Percentiles rank a stretch among this genome's conserved stretches.
Conservation (phyloP, 2,888 invertebrate genomes). For the Seladonia tumulorum region DNA sequence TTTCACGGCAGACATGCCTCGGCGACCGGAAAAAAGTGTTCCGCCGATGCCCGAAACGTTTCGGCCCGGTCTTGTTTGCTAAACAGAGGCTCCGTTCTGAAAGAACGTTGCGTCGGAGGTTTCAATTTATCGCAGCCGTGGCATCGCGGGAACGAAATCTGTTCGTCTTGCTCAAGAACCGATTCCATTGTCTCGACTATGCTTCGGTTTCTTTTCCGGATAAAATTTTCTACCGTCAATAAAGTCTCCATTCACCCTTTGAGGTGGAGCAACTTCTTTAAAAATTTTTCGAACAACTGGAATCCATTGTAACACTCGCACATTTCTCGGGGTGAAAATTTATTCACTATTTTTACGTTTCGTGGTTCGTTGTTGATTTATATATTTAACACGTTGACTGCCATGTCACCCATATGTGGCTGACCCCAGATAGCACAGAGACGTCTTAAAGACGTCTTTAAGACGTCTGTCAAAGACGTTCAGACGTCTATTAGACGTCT, state of each 20-base stretch:
- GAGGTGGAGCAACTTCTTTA: background rate
- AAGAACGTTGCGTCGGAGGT: background rate
- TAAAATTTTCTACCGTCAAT: background rate
- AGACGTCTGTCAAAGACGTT: no score
- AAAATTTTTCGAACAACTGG: background rate
- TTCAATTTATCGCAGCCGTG: constrained; percentile 8
- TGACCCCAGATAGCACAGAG: no score
- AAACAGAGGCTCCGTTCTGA: constrained; percentile 2
- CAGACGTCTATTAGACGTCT: no score
- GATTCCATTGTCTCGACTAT: background rate
- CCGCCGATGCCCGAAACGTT: background rate
- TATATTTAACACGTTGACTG: no score
- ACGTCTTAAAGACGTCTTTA: no score
- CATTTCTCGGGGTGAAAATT: background rate
- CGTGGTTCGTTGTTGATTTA: background rate
- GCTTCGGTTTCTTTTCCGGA: background rate
- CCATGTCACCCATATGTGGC: no score
- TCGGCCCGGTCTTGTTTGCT: constrained; percentile 12
- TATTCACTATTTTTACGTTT: background rate
- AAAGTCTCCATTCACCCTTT: background rate
- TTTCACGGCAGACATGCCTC: constrained; percentile 36
- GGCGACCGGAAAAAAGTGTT: background rate
- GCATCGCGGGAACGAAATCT: constrained; percentile 7
- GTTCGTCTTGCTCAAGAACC: background rate
- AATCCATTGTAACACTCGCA: background rate